Percentiles rank a stretch among this genome's conserved stretches.
Conservation (phyloP, 1,140 invertebrate genomes). For the Hermatobates lingyangjiaoensis region DNA sequence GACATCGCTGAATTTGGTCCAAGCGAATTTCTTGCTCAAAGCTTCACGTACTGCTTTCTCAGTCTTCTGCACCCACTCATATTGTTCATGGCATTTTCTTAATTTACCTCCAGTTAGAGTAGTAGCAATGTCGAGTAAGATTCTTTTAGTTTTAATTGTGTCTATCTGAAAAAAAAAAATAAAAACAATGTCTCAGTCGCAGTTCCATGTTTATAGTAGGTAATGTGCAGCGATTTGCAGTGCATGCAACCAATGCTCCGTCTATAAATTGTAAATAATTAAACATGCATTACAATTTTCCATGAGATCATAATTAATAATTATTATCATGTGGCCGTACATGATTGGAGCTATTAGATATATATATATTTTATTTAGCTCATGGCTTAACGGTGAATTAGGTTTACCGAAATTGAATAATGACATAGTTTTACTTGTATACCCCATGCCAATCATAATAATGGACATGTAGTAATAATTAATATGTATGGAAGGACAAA, state of each 20-base stretch:
- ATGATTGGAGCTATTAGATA: not conserved
- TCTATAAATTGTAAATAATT: not conserved
- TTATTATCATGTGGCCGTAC: not conserved
- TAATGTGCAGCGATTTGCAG: not conserved
- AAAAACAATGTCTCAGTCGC: not conserved
- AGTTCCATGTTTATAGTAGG: too few relatives aligned
- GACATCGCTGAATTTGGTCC: slow-evolving; percentile 59
- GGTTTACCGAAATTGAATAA: too few relatives aligned
- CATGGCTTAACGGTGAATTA: too few relatives aligned
- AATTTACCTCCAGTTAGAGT: slow-evolving; percentile 43
- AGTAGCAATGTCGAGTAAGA: slow-evolving; percentile 47
- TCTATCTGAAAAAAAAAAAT: slow-evolving; percentile 42
- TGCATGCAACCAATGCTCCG: not conserved
- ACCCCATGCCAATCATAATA: too few relatives aligned
- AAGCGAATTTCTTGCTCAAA: slow-evolving; percentile 29
- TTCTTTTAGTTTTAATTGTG: slow-evolving; percentile 48
- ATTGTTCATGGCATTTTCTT: slow-evolving; percentile 14
- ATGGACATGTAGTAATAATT: too few relatives aligned
- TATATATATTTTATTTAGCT: too few relatives aligned
- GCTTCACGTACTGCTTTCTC: slow-evolving; percentile 10
- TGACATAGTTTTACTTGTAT: too few relatives aligned
- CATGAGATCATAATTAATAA: not conserved
- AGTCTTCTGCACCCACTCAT: slow-evolving; percentile 4
- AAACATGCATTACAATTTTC: not conserved
- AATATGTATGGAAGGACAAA: too few relatives aligned